Percentiles rank a stretch among this genome's conserved stretches.
Evolutionary conservation across 2,888 invertebrate genomes (phyloP).

Genomic region (Mesoligia furuncula): DNA sequence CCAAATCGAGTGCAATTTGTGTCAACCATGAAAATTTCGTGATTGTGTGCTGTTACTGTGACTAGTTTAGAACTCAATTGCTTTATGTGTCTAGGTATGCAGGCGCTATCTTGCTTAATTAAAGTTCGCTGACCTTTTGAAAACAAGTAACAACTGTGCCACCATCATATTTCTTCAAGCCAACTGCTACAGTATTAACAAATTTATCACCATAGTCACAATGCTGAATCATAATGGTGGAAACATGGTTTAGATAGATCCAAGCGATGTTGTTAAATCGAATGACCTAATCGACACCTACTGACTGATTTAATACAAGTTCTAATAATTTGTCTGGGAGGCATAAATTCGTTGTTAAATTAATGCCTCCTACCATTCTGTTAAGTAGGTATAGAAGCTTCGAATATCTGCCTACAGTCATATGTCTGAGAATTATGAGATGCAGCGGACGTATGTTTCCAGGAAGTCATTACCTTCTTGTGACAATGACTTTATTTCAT

Average conservation of each 20-base stretch:
- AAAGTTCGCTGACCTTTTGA: slow-evolving; percentile 70
- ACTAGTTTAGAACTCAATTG: slow-evolving; percentile 69
- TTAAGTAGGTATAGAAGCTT: slow-evolving; percentile 44
- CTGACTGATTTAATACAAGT: slow-evolving; percentile 64
- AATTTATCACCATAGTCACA: slow-evolving; percentile 10
- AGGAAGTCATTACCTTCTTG: slow-evolving; percentile 74
- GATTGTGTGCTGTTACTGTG: slow-evolving; percentile 70
- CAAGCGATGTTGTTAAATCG: slow-evolving; percentile 61
- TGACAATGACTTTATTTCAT: slow-evolving; percentile 73
- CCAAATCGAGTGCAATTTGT: slow-evolving; percentile 52
- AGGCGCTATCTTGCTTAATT: slow-evolving; percentile 71
- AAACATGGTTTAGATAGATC: slow-evolving; percentile 65
- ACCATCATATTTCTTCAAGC: slow-evolving; percentile 41
- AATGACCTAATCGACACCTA: slow-evolving; percentile 86
- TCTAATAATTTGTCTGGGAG: slow-evolving; percentile 52
- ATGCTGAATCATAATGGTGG: slow-evolving; percentile 41
- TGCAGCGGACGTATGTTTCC: slow-evolving; percentile 68
- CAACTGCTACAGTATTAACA: slow-evolving; percentile 28
- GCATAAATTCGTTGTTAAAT: slow-evolving; percentile 38
- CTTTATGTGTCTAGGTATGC: slow-evolving; percentile 64
- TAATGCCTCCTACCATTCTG: slow-evolving; percentile 23
- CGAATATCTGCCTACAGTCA: slow-evolving; percentile 48
- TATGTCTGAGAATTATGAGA: slow-evolving; percentile 56
- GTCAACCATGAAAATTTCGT: slow-evolving; percentile 66
- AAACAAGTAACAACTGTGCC: slow-evolving; percentile 51